Evolutionary conservation across 2,797 vertebrate genomes (phyloP), one percentile per base, ranked within the genome.

Genomic region (Etheostoma nigrum): DNA sequence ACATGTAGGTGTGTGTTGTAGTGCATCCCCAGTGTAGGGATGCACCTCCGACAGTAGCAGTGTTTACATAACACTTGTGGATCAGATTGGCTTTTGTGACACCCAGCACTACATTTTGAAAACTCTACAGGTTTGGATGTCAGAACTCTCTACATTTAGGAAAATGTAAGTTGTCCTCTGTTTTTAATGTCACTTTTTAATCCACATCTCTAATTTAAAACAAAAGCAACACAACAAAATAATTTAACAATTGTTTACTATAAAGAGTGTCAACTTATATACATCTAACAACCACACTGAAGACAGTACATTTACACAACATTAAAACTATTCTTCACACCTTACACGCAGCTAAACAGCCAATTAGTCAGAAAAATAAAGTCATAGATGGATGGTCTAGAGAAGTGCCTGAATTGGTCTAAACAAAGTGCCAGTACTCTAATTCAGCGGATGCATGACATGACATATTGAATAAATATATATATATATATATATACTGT

Each of bases 31-130:
- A 18, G 18, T 0, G 25, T 5, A 12, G 15, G 16, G 42, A 61
- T 27, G 61, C 7, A 18, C 52, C 21, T 5, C 52, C 36, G 8
- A 65, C n/a, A 33, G 60, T 6, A 27, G 33, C 40, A 27, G 16
- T 79, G 83, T 90, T 91, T 85, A 88, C 82, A 89, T 30, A 90
- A 89, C 84, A 91, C 25, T 19, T 6, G 1, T 58, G 51, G 71
- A 62, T 76, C 63, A 66, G 59, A 79, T 36, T 5, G 53, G 57
- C 36, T 86, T 62, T 49, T n/a, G 59, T 59, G 21, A 68, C 66
- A 66, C 60, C 74, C 65, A 15, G 42, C 66, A 69, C 40, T 58
- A 27, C 82, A 85, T 86, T 87, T 79, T 76, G 74, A 70, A 85
- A 88, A 81, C 77, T 67, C 1, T 14, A 62, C 58, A 60, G 40